Evolutionary conservation across 2,888 invertebrate genomes (phyloP), one percentile per base, ranked within the genome.

Genomic region (Timandra comae): DNA sequence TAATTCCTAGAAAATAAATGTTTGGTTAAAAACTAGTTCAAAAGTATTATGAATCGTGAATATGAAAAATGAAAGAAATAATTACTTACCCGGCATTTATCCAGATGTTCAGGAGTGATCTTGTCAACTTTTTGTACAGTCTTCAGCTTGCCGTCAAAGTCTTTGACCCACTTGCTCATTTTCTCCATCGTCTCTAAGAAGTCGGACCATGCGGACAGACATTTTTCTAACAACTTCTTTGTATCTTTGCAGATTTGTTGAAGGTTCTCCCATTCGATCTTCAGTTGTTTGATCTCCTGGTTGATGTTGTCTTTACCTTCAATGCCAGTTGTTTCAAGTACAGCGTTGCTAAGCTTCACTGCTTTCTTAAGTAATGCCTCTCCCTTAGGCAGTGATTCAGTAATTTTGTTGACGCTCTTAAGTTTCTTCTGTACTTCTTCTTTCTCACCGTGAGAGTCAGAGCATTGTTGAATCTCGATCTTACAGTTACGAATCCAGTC

Each of bases 401-500:
- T 88, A 29, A 95, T 90, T 49, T 91, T 89, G 30, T 89, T 88
- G 12, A 96, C 89, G 56, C 91, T 93, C 29, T 89, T 89, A 16
- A 94, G 89, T 63, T 95, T 94, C 50, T 92, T 90, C 35, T 91
- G 87, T 0, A 93, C 91, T 32, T 90, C 89, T 29, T 91, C 91
- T 49, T 93, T 92, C 62, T 97, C 96, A 2, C 96, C 96, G 61
- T 96, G 96, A 0, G 94, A 92, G 66, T 96, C 95, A 2, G 93
- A 91, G 49, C 93, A 92, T 52, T 94, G 92, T 59, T 96, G 95
- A 13, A 95, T 89, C 47, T 93, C 92, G n/a, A 93, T 87, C 57
- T 93, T 90, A 8, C 91, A 89, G 56, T 91, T 91, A 13, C 94
- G 88, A 12, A 97, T 88, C 94, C 95, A 96, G 51, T 97, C 96